Evolutionary conservation across 1,140 invertebrate genomes (phyloP), one percentile per base, ranked within the genome.

Genomic region (Agraylea sexmaculata): DNA sequence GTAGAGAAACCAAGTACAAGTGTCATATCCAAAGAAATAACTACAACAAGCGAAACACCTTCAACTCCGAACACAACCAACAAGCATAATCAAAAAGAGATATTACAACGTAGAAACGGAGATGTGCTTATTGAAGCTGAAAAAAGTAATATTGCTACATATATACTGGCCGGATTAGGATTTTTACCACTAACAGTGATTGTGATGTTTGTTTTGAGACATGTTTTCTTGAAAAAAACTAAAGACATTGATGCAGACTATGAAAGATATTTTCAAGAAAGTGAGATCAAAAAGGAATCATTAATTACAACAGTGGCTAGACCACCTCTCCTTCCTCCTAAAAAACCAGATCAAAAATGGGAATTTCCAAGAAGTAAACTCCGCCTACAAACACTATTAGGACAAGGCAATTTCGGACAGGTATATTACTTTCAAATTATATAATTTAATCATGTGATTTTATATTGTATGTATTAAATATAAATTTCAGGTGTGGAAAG

Each of bases 351-450:
- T 33, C 59, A 68, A 16, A 71, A 71, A 52, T 86, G 83, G 77
- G 83, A 87, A 53, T 82, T 87, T 48, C 77, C 83, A 3, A 66
- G 81, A 52, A 76, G 76, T 47, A 81, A 83, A 54, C 63, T 89
- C n/a, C 68, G 80, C 25, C 60, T 87, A 20, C 81, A 86, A 52
- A 84, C 81, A 22, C 66, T 86, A 20, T 60, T 88, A 6, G 85
- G 84, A 5, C 77, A 84, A 62, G 84, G 84, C 21, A 87, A 87
- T 57, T 88, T 89, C 57, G 84, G 85, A 19, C 79, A 82, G 68
- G 80, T 82, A 58, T 2, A 28, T 29, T 23, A 28, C 16, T n/a
- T 23, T 25, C 19, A 34, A 30, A 29, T 10, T 25, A 37, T 10
- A 37, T 17, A 36, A 4, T 17, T 17, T 36, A 32, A 22, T 37